These are phyloP conservation scores for Leucosticte australis DNA, from an alignment of 2,113 vertebrate genomes.

Conservation along the genomic window DNA sequence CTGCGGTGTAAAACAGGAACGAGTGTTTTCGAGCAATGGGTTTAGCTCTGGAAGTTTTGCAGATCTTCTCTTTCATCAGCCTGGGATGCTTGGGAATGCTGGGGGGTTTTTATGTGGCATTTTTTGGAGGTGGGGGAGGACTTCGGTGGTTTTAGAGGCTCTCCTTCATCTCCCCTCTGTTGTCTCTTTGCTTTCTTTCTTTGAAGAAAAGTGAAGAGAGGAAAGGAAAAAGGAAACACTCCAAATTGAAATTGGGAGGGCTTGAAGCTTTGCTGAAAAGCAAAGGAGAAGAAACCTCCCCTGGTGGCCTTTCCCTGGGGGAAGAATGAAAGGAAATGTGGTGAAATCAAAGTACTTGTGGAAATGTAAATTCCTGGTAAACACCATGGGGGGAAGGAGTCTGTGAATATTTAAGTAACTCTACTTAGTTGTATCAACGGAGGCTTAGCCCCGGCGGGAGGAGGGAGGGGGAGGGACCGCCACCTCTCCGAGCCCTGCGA, in stretches of 20 bases:
- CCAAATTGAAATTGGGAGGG: background rate
- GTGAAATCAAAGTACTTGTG: constrained; percentile 59
- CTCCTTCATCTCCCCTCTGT: constrained; percentile 3
- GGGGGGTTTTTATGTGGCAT: background rate
- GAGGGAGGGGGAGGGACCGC: background rate
- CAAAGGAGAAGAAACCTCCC: constrained; percentile 25
- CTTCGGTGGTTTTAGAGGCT: constrained; percentile 12
- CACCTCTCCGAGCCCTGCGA: background rate
- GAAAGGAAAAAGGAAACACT: constrained; percentile 8
- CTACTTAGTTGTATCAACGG: background rate
- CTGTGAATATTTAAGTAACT: constrained; percentile 46
- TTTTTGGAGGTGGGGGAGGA: background rate
- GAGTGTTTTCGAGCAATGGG: background rate
- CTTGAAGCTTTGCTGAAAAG: constrained; percentile 48
- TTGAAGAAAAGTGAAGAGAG: background rate
- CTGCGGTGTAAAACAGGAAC: background rate
- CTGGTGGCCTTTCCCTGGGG: constrained; percentile 13
- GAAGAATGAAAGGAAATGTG: constrained; percentile 38
- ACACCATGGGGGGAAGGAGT: background rate
- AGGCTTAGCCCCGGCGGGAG: background rate
- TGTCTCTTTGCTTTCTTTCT: background rate
- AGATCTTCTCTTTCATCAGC: background rate
- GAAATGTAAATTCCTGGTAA: constrained; percentile 49
- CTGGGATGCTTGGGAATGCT: background rate
- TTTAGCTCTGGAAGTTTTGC: background rate